phyloP scores from a whole-genome alignment of 2,113 vertebrate genomes.

The Malurus cyaneus region DNA sequence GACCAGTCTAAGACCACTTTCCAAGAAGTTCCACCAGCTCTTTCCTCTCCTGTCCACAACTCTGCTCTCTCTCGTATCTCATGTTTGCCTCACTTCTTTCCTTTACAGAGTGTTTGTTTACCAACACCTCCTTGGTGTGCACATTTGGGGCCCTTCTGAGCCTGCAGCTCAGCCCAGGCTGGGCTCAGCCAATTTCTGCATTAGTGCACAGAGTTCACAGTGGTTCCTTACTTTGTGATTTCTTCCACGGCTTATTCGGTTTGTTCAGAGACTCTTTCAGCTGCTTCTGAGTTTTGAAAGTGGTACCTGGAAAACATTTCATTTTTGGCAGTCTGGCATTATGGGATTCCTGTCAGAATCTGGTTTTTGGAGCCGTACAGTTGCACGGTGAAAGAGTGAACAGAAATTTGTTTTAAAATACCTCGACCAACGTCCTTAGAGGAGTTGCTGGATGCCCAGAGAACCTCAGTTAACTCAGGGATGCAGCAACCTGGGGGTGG shows the following conservation, averaged over 20 bases:
- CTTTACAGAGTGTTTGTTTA: neutral
- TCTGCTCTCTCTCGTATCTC: slow-evolving; percentile 18
- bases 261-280: slow-evolving; percentile 83
- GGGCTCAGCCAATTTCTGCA: slow-evolving; percentile 35
- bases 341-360: slow-evolving; percentile 57
- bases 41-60: slow-evolving; percentile 25
- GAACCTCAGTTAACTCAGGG: slow-evolving; percentile 47
- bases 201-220: slow-evolving; percentile 60
- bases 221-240: slow-evolving; percentile 81
- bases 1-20: slow-evolving; percentile 21
- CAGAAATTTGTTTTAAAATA: slow-evolving; percentile 59
- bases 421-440: slow-evolving; percentile 14
- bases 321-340: slow-evolving; percentile 62
- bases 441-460: slow-evolving; percentile 54
- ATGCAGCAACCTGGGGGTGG: slow-evolving; percentile 61
- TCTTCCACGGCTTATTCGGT: slow-evolving; percentile 82
- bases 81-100: neutral
- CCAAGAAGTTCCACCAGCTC: slow-evolving; percentile 44
- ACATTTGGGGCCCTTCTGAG: neutral
- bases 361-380: slow-evolving; percentile 47
- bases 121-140: slow-evolving; percentile 53
- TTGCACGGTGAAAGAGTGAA: slow-evolving; percentile 56
- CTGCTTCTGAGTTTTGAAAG: slow-evolving; percentile 84
- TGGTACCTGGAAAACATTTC: slow-evolving; percentile 82
- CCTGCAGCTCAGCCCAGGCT: neutral